These are phyloP conservation scores for Arion vulgaris DNA, from an alignment of 1,140 invertebrate genomes.

Conservation along the genomic window DNA sequence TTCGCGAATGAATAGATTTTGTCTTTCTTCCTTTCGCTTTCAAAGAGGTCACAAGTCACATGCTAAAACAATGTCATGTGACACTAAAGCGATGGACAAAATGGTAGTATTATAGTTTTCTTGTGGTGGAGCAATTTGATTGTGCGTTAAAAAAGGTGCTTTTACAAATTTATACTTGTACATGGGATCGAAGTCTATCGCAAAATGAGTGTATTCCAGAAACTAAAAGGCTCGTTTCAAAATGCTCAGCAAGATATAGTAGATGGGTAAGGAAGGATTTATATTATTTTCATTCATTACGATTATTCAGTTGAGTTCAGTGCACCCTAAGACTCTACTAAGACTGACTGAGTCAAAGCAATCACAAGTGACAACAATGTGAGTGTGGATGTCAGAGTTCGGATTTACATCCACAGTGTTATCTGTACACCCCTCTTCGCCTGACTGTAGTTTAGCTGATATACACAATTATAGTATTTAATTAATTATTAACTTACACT, in stretches of 20 bases:
- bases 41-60: not conserved
- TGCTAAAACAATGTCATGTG: conserved; percentile 2
- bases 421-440: too few species aligned
- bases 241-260: conserved; percentile 44
- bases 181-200: not conserved
- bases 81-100: not conserved
- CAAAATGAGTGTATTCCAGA: conserved; percentile 41
- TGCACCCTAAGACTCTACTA: too few species aligned
- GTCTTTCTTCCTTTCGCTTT: not conserved
- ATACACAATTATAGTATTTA: too few species aligned
- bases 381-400: too few species aligned
- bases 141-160: not conserved
- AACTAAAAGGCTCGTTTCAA: conserved; percentile 43
- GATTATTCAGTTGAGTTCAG: too few species aligned
- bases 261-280: conserved; percentile 35
- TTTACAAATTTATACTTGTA: not conserved
- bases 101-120: not conserved
- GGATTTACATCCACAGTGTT: too few species aligned
- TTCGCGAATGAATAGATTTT: not conserved
- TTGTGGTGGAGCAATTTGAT: not conserved
- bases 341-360: too few species aligned
- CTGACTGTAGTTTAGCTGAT: too few species aligned
- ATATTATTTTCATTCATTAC: too few species aligned
- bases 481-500: too few species aligned
- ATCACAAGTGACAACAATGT: too few species aligned